Conservation (phyloP, 2,113 vertebrate genomes). For the Haemorhous mexicanus region DNA sequence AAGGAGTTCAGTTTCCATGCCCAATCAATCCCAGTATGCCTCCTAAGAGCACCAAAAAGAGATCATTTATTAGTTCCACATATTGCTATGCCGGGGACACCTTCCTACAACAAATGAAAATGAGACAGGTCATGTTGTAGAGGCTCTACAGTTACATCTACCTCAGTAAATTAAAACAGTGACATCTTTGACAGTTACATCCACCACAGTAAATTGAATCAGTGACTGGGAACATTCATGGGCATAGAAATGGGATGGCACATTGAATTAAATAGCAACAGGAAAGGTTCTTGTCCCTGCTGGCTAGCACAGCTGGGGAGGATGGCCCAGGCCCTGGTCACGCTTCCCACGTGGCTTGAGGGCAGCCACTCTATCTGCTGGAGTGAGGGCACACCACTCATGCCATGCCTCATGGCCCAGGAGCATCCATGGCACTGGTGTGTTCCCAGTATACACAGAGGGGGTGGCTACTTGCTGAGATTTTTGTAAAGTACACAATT, state of each 20-base stretch:
- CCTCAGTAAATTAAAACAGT: neutral
- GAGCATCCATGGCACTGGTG: neutral
- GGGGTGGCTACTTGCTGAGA: neutral
- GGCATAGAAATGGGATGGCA: neutral
- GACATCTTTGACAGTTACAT: neutral
- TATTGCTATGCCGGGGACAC: neutral
- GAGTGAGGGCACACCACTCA: neutral
- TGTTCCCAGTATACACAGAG: fast-evolving
- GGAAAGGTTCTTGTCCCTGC: neutral
- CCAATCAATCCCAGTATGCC: neutral
- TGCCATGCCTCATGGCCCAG: neutral
- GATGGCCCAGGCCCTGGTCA: neutral
- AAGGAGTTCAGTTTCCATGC: neutral
- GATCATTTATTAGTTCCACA: neutral
- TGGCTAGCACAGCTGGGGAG: fast-evolving
- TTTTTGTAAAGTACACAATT: neutral
- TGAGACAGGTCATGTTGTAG: neutral
- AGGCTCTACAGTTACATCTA: neutral
- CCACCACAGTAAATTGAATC: neutral
- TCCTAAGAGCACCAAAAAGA: neutral
- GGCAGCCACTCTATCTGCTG: neutral
- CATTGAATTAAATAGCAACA: neutral
- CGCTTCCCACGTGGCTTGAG: neutral
- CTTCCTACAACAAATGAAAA: neutral
- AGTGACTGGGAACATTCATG: neutral